phyloP scores from a whole-genome alignment of 2,888 invertebrate species.

The Acholoe squamosa region DNA sequence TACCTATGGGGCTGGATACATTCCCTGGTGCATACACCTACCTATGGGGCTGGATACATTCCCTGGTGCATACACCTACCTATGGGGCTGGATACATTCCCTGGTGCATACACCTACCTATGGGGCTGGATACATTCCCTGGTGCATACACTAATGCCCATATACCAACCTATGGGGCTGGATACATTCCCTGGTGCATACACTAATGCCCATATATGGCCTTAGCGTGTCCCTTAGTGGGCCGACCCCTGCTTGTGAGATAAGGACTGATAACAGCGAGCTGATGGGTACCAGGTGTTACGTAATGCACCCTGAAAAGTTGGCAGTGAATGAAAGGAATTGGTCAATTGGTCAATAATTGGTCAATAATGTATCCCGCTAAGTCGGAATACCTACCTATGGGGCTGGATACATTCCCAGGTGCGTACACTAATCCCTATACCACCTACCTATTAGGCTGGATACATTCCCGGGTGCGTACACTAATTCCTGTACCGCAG shows the following conservation, averaged over 20 bases:
- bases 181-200: too few species aligned
- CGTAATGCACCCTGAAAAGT: too few species aligned
- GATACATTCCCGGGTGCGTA: slow-evolving; percentile 9
- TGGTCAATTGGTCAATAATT: too few species aligned
- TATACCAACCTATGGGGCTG: slow-evolving; percentile 29
- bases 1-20: too few species aligned
- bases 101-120: not conserved
- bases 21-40: not conserved
- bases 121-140: slow-evolving; percentile 32
- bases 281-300: too few species aligned
- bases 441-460: not conserved
- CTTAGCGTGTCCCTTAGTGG: too few species aligned
- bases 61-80: not conserved
- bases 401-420: too few species aligned
- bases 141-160: not conserved
- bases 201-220: not conserved
- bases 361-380: too few species aligned
- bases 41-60: slow-evolving; percentile 35
- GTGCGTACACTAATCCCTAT: not conserved
- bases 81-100: too few species aligned
- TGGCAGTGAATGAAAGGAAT: too few species aligned
- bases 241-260: too few species aligned
- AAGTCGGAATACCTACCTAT: not conserved
- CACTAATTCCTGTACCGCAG: slow-evolving; percentile 44
- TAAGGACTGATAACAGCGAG: too few species aligned